Evolutionary conservation across 2,113 vertebrate genomes (phyloP).

Genomic region (Megaptera novaeangliae): DNA sequence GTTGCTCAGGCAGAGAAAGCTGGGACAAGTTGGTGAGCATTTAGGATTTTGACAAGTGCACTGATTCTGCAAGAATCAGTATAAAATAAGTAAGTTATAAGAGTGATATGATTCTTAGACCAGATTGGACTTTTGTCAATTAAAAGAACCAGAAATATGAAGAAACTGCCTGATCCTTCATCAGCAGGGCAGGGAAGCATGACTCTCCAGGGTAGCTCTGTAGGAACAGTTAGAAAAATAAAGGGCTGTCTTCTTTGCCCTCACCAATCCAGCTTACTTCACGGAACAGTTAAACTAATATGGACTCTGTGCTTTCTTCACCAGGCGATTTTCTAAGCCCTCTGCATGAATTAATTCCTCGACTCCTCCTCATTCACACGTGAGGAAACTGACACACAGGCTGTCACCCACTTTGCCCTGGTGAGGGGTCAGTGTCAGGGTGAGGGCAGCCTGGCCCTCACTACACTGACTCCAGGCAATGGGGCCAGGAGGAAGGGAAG

Average conservation of each 20-base stretch:
- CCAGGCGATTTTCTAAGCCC: background rate
- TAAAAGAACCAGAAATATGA: background rate
- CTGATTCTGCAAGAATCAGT: background rate
- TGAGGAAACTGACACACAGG: background rate
- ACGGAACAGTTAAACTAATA: background rate
- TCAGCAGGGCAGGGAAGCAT: background rate
- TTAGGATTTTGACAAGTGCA: background rate
- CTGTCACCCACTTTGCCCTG: background rate
- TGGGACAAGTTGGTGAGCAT: too few species aligned
- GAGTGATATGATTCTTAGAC: background rate
- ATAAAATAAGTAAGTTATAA: too few species aligned
- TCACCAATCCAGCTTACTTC: background rate
- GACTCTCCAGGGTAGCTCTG: background rate
- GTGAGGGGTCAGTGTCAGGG: background rate
- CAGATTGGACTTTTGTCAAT: background rate
- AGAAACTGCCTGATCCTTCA: background rate
- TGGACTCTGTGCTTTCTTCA: background rate
- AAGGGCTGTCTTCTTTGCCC: background rate
- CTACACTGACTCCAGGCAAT: too few species aligned
- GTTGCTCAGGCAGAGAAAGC: background rate
- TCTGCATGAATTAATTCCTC: background rate
- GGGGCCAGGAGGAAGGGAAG: rapidly evolving
- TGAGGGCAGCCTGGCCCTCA: too few species aligned
- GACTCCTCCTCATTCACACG: background rate
- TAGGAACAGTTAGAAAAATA: background rate